Conservation (phyloP, 2,797 vertebrate species). For the Heterohyrax brucei region DNA sequence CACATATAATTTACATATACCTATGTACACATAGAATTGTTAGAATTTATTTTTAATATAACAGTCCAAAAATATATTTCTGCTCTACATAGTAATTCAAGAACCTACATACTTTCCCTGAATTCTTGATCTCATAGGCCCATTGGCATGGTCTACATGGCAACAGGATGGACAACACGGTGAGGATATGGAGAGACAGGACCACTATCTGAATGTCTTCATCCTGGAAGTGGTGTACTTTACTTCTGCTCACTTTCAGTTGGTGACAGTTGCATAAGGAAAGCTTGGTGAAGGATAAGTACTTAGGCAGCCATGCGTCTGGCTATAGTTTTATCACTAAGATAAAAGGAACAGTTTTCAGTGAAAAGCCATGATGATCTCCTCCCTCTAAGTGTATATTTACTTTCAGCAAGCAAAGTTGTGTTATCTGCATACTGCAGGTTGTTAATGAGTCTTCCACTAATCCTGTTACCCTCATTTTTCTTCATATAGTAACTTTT, state of each 20-base stretch:
- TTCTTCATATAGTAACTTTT: too few relatives aligned
- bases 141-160: neutral
- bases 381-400: neutral
- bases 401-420: too few relatives aligned
- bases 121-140: neutral
- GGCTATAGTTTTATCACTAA: neutral
- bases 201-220: neutral
- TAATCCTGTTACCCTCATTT: too few relatives aligned
- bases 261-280: neutral
- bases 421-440: too few relatives aligned
- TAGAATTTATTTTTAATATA: neutral
- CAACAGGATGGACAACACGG: neutral
- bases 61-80: neutral
- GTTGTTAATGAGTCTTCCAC: too few relatives aligned
- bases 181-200: neutral
- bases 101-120: neutral
- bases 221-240: neutral
- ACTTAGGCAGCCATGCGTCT: neutral
- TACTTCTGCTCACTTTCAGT: neutral
- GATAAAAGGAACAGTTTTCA: neutral
- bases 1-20: neutral
- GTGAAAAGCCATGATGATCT: neutral
- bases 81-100: neutral
- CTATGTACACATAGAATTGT: neutral
- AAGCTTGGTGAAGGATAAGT: neutral